phyloP scores from a whole-genome alignment of 2,797 vertebrate species.

The Hoplostethus atlanticus region DNA sequence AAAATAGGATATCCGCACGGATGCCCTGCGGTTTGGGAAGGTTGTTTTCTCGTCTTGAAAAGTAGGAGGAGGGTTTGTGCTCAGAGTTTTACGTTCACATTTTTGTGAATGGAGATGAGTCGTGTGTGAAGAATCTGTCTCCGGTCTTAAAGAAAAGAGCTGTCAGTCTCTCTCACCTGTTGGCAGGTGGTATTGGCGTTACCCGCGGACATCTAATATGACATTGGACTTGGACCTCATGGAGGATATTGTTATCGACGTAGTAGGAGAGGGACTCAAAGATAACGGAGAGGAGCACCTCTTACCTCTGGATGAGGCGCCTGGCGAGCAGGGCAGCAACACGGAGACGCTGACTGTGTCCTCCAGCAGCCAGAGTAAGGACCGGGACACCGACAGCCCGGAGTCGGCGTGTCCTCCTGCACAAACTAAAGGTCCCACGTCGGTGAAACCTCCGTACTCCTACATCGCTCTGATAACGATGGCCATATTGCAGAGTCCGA shows the following conservation, averaged over 20 bases:
- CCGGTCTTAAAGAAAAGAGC: conserved; percentile 27
- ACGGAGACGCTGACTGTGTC: conserved; percentile 41
- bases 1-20: conserved; percentile 35
- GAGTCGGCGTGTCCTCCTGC: conserved; percentile 41
- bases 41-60: conserved; percentile 3
- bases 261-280: conserved; percentile 83
- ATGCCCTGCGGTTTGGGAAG: conserved; percentile 40
- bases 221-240: conserved; percentile 84
- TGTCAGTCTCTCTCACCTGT: conserved; percentile 70
- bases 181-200: conserved; percentile 75
- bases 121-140: conserved; percentile 56
- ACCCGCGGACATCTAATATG: conserved; percentile 77
- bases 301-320: conserved; percentile 60
- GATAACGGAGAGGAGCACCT: conserved; percentile 76
- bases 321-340: conserved; percentile 55
- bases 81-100: conserved; percentile 3
- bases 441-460: conserved; percentile 90
- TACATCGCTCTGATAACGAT: conserved; percentile 94
- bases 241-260: conserved; percentile 86
- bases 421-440: conserved; percentile 74
- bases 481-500: conserved; percentile 92
- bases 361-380: conserved; percentile 49
- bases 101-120: conserved; percentile 57
- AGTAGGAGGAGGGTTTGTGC: conserved; percentile 38
- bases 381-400: conserved; percentile 50